Base-by-base conservation (phyloP, 2,113 vertebrate species). In the Garra rufa region DNA sequence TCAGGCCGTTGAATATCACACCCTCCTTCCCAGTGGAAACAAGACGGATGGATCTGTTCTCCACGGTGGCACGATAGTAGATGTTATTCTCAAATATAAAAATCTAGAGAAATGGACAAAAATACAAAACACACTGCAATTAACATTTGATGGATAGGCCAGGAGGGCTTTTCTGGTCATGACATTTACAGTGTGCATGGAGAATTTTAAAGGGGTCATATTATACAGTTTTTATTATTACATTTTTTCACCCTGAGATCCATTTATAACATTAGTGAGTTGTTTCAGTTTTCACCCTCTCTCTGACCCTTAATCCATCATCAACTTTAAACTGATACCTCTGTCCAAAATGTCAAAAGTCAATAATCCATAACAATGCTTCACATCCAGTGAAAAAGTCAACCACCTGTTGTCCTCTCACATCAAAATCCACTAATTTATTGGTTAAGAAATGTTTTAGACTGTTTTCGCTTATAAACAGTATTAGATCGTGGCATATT, bases 81-180 rank as follows among this genome's bases (percentile, higher is more conserved):
- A 99, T 98, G 91, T 99, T 99, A 93, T 99, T 99, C 92, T 99
- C 98, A 89, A 99, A 99, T 91, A 99, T 97, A 90, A 97, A 99
- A 88, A 99, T 97, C 98, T 99, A 80, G 17, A 80, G 30, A 83
- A 84, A 89, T 88, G 87, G 85, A 9, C 88, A 86, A 38, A 78
- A 30, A 82, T 19, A 81, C 8, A 24, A 86, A n/a, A 88, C 87
- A 87, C 89, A 3, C 46, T 91, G 85, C 90, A 69, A 80, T 44
- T 34, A 57, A 10, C 21, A 50, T 65, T 1, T 38, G 55, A 71
- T 69, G 30, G 55, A 82, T 82, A 71, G 17, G 6, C 9, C 9
- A 17, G 14, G 28, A 44, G 48, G 52, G 50, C 10, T 44, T 44
- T 34, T n/a, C 4, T 48, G 78, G 24, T 28, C 38, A 63, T 63